A percentile compares a stretch with the other conserved stretches of the same genome.
These are phyloP conservation scores for Meriones psammophilus DNA, from an alignment of 2,797 vertebrate species.

Conservation along the genomic window DNA sequence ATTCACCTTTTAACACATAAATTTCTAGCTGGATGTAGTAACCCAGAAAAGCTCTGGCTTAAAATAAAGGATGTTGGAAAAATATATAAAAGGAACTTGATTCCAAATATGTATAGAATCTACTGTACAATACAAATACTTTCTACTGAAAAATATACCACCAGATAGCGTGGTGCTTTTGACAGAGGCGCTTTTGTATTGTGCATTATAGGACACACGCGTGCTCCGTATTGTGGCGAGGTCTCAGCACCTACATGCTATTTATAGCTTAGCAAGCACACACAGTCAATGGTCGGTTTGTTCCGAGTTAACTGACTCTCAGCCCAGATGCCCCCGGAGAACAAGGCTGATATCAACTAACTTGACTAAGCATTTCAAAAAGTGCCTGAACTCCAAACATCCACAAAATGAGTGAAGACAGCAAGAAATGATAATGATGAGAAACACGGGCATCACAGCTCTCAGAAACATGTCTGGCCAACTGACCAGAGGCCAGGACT, in stretches of 20 bases:
- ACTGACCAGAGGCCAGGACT: background rate
- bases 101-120: slow-evolving; percentile 39
- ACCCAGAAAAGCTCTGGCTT: slow-evolving; percentile 48
- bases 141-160: slow-evolving; percentile 39
- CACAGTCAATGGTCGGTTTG: background rate
- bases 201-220: background rate
- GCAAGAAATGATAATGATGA: background rate
- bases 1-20: slow-evolving; percentile 41
- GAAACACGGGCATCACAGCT: background rate
- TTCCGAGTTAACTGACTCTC: background rate
- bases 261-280: background rate
- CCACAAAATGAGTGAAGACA: background rate
- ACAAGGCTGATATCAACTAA: background rate
- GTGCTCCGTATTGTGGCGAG: background rate
- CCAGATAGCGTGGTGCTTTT: slow-evolving; percentile 2
- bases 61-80: slow-evolving; percentile 64
- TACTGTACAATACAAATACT: background rate
- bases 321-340: background rate
- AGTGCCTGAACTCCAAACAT: background rate
- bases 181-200: background rate
- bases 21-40: slow-evolving; percentile 51
- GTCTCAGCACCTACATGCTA: background rate
- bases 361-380: background rate
- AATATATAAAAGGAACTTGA: background rate
- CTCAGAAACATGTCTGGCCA: background rate